Percentiles rank a stretch among this genome's conserved stretches.
These are phyloP conservation scores for Rhizomys pruinosus DNA, from an alignment of 2,113 vertebrate genomes.

Conservation along the genomic window DNA sequence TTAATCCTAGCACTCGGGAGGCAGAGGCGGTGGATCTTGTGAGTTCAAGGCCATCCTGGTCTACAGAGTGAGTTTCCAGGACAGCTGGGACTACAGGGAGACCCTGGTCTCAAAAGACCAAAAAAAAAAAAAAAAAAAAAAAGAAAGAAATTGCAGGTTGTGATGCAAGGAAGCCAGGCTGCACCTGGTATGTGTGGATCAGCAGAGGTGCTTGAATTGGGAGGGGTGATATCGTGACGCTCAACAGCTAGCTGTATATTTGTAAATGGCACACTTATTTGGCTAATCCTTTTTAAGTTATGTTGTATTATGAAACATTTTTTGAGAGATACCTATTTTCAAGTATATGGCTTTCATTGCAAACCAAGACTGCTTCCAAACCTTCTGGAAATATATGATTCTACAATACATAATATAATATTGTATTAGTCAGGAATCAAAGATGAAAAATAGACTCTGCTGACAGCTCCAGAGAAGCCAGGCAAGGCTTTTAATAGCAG, in stretches of 20 bases:
- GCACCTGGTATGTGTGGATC: not conserved
- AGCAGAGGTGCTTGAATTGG: not conserved
- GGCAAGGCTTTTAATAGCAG: not conserved
- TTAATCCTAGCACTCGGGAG: no score
- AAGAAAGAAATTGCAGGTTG: not conserved
- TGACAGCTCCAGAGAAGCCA: not conserved
- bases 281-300: not conserved
- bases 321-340: constrained; percentile 1
- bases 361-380: constrained; percentile 26
- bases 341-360: constrained; percentile 11
- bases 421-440: not conserved
- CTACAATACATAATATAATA: not conserved
- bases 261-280: not conserved
- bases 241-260: not conserved
- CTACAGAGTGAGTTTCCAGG: no score
- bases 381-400: not conserved
- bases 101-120: no score
- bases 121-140: no score
- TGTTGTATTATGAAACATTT: not conserved
- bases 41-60: no score
- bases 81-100: no score
- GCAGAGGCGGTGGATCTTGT: no score
- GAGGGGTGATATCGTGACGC: not conserved
- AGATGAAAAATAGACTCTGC: not conserved
- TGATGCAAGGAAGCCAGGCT: not conserved